phyloP scores from a whole-genome alignment of 2,113 vertebrate species.

The Chroicocephalus ridibundus region DNA sequence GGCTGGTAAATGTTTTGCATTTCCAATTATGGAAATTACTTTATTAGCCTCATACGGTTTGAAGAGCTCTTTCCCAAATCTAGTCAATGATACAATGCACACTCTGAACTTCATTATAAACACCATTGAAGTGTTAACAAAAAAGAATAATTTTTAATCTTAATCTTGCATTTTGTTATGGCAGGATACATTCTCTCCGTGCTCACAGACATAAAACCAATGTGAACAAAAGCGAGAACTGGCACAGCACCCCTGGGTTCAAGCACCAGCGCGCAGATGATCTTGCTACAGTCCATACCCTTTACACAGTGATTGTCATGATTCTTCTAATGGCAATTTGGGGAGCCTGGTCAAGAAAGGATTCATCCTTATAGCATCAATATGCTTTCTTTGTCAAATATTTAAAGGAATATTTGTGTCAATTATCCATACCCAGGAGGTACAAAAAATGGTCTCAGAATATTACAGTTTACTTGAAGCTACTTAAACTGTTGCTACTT shows the following conservation, averaged over 20 bases:
- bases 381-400: not conserved
- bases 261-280: constrained; percentile 35
- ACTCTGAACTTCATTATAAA: not conserved
- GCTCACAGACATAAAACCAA: constrained; percentile 64
- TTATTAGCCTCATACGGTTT: not conserved
- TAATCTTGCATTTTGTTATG: constrained; percentile 20
- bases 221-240: constrained; percentile 16
- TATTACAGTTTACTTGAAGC: not conserved
- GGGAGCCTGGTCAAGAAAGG: constrained; percentile 68
- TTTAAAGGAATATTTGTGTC: not conserved
- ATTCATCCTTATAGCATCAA: not conserved
- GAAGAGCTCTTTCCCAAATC: constrained; percentile 25
- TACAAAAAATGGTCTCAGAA: not conserved
- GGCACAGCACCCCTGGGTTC: constrained; percentile 41
- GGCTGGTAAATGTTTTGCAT: constrained; percentile 19
- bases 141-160: not conserved
- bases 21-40: constrained; percentile 50
- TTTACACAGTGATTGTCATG: constrained; percentile 66
- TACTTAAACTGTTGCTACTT: not conserved
- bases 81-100: not conserved
- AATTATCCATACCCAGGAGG: not conserved
- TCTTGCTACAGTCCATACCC: constrained; percentile 7
- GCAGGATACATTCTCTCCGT: constrained; percentile 73
- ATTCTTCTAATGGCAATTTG: constrained; percentile 64
- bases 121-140: not conserved